Base-by-base conservation (phyloP, 35 echinoderm and acorn worm genomes). In the Apostichopus japonicus region DNA sequence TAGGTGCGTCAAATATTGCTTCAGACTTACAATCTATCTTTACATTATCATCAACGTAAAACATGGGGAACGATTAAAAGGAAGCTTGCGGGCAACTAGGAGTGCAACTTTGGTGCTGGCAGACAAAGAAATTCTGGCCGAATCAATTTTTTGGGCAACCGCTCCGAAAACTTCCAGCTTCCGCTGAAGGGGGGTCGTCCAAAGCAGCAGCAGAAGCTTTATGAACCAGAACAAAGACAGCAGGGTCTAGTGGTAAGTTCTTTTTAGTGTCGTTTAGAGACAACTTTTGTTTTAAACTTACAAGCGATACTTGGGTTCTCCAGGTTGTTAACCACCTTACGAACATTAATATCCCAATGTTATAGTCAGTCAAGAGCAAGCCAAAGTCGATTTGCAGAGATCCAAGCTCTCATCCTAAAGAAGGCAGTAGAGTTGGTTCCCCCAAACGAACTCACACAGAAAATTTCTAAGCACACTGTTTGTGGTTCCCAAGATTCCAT, bases 401-500 rank as follows among this genome's bases (percentile, higher is more conserved):
- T 93, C 10, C n/a, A 84, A 23, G 53, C 19, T 55, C 70, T 93
- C 23, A 52, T 87, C 17, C 8, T 62, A 21, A 93, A 93, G 65
- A 83, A 86, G 81, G 92, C 92, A 86, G 55, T 78, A n/a, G 23
- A 82, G 17, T 33, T 23, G n/a, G 92, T 27, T 5, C 65, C 86
- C n/a, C 9, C 10, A 3, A 10, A 22, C 55, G 67, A 77, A 65
- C 10, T 87, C 62, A 55, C 1, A 5, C 0, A 8, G 14, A 24
- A 14, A 67, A 23, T 92, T 92, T 67, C 10, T 82, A 53, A 77
- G 80, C 27, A 93, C 80, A 7, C 52, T 76, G 4, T 93, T 84
- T 86, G 82, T 86, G n/a, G 63, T 86, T 5, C 92, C 82, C 82
- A 93, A 87, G 23, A 71, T n/a, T 92, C 17, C 57, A 57, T 23